A percentile compares a stretch with the other conserved stretches of the same genome.
These are phyloP conservation scores for Trididemnum clinides DNA, from an alignment of 23 tunicate genomes.

Conservation along the genomic window DNA sequence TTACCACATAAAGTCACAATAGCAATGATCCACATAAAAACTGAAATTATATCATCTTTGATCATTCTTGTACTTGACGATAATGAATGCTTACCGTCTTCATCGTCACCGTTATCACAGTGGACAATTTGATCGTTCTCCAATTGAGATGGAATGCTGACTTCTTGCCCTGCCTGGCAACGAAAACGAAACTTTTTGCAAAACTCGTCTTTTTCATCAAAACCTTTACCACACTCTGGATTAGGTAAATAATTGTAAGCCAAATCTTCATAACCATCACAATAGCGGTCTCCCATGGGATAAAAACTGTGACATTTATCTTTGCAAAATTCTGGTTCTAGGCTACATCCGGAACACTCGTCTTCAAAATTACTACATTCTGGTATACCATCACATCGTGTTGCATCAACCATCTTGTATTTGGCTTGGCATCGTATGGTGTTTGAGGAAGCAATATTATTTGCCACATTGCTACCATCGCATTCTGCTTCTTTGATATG, in stretches of 20 bases:
- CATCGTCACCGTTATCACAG: slow-evolving; percentile 55
- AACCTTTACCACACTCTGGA: background rate
- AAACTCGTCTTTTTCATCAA: background rate
- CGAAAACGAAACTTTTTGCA: background rate
- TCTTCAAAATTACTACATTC: slow-evolving; percentile 5
- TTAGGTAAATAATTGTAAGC: background rate
- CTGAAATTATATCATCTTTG: background rate
- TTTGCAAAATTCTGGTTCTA: background rate
- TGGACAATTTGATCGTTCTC: slow-evolving; percentile 41
- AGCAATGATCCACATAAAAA: slow-evolving; percentile 65
- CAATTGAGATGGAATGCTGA: background rate
- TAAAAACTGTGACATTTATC: background rate
- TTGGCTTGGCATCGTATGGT: background rate
- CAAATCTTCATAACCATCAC: background rate
- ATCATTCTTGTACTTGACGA: slow-evolving; percentile 65
- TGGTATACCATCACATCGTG: background rate
- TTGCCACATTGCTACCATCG: background rate
- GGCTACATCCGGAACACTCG: background rate
- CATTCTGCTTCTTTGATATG: background rate
- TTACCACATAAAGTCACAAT: slow-evolving; percentile 44
- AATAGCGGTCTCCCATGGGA: slow-evolving; percentile 9
- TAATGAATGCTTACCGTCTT: background rate
- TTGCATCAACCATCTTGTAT: background rate
- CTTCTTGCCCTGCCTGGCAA: background rate
- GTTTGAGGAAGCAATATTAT: background rate